Conservation (phyloP, 2,797 vertebrate genomes). For the Chromis chromis region DNA sequence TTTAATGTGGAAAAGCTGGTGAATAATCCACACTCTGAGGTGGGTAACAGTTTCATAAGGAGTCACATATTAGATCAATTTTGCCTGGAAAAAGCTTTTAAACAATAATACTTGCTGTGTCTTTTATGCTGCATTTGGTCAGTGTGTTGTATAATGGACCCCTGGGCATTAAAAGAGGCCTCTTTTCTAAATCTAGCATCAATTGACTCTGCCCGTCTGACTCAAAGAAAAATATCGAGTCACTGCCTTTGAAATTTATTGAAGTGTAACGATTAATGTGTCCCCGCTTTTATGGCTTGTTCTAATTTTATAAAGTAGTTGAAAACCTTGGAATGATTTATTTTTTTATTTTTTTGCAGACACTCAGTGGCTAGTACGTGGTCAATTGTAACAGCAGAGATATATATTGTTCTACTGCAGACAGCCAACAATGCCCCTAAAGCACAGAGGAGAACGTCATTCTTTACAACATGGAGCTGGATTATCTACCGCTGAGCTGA, state of each 20-base stretch:
- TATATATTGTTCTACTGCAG: constrained; percentile 13
- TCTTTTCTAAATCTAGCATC: background rate
- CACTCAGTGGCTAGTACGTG: background rate
- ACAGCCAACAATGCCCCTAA: background rate
- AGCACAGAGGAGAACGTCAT: background rate
- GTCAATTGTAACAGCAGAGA: background rate
- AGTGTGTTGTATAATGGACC: background rate
- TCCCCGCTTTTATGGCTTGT: too few species aligned
- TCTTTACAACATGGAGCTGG: background rate
- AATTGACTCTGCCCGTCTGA: background rate
- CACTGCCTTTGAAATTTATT: background rate
- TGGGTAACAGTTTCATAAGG: background rate
- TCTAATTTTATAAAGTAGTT: background rate
- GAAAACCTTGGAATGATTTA: background rate
- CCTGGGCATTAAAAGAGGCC: background rate
- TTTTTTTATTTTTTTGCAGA: too few species aligned
- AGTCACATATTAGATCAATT: too few species aligned
- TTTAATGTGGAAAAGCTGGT: background rate
- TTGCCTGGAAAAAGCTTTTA: background rate
- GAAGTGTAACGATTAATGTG: too few species aligned
- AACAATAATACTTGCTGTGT: background rate
- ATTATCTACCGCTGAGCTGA: background rate
- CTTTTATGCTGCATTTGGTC: background rate
- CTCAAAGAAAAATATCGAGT: background rate
- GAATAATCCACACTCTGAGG: background rate